A percentile compares a stretch with the other conserved stretches of the same genome.
Conservation (phyloP, 2,113 vertebrate species). For the Muntiacus reevesi region DNA sequence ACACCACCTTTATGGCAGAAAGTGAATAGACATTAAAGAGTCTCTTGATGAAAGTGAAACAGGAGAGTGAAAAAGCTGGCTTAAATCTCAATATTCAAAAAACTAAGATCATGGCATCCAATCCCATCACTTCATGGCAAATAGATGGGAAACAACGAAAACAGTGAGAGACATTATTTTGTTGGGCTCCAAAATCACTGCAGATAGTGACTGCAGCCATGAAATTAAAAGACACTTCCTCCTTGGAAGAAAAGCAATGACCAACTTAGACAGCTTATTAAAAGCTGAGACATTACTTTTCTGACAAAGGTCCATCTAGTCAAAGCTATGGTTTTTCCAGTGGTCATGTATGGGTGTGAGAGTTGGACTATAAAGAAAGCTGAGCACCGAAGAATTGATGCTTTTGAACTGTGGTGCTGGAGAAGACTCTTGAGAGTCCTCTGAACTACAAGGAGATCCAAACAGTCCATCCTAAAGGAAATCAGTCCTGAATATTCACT, state of each 20-base stretch:
- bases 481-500: not conserved
- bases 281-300: not conserved
- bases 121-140: too few relatives aligned
- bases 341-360: not conserved
- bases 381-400: not conserved
- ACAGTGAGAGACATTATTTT: not conserved
- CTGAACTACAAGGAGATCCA: not conserved
- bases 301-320: not conserved
- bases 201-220: not conserved
- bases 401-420: accelerated
- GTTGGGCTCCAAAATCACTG: not conserved
- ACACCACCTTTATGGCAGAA: too few relatives aligned
- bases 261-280: not conserved
- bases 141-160: too few relatives aligned
- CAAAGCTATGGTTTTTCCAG: not conserved
- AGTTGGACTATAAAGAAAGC: not conserved
- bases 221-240: not conserved
- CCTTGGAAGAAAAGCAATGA: not conserved
- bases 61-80: too few relatives aligned
- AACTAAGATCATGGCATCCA: too few relatives aligned
- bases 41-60: too few relatives aligned
- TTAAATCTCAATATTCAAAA: too few relatives aligned
- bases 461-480: not conserved
- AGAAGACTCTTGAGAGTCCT: not conserved
- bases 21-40: too few relatives aligned